Base-by-base conservation (phyloP, 2,113 vertebrate genomes). In the Corythaixoides concolor region DNA sequence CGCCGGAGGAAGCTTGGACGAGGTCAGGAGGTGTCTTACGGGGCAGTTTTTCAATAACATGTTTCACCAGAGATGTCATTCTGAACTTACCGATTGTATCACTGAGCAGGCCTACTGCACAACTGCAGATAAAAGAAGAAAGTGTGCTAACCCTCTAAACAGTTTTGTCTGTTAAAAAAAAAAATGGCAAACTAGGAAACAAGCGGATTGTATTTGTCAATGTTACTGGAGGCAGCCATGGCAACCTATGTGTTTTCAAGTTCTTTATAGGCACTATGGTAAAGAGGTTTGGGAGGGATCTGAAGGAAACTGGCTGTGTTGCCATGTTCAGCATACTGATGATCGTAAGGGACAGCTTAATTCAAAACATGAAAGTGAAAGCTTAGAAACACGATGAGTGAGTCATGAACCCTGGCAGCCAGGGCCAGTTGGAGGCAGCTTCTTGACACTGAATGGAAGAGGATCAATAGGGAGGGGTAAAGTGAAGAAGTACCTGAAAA, bases 31-130 rank as follows among this genome's bases (percentile, higher is more conserved):
- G 19, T 2, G 2, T 14, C 39, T 45, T 19, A 3, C 0, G 24
- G 45, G 28, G 3, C 1, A 2, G 11, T 5, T 37, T 53, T 12
- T 8, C 66, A 52, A 11, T n/a, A 8, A 67, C 4, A 2, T 15
- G 0, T 7, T 32, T 43, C 86, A 30, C 6, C 47, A 5, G 8
- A 8, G 15, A 47, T 50, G 56, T 28, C 2, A 0, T 39, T 70
- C 32, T 8, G 50, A 37, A 5, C 11, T 22, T 11, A 1, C 3
- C 2, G 45, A 4, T 33, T 45, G 56, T 37, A 72, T 49, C 66
- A 4, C 79, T 27, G 28, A 73, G 35, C 49, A 21, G 12, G 43
- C 62, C 32, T 45, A 2, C 41, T 50, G 67, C 70, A 23, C 1
- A 5, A 15, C 22, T 20, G 16, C 8, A 27, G 50, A 12, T 12